Conservation (phyloP, 2,888 invertebrate species). For the Drosophila atripex region DNA sequence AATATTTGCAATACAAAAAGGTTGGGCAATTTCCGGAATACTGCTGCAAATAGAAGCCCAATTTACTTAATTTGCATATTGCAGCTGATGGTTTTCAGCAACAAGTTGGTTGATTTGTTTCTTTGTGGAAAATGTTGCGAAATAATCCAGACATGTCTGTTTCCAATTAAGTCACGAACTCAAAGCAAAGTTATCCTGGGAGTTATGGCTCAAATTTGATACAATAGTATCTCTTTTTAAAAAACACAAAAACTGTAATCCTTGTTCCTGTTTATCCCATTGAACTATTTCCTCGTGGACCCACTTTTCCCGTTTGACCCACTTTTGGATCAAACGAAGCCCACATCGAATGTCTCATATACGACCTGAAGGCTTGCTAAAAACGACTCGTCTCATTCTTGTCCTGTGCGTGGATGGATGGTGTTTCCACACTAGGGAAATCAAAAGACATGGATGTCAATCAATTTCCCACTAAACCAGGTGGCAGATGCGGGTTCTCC, state of each 20-base stretch:
- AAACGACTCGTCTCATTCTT: constrained; percentile 10
- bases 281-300: constrained; percentile 7
- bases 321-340: constrained; percentile 29
- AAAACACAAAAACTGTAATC: not conserved
- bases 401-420: constrained; percentile 25
- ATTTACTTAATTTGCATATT: constrained; percentile 68
- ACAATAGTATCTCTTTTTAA: not conserved
- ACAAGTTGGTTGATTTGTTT: constrained; percentile 58
- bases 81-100: constrained; percentile 18
- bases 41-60: constrained; percentile 53
- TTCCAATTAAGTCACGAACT: not conserved
- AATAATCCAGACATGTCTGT: constrained; percentile 25
- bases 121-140: constrained; percentile 36
- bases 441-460: constrained; percentile 67
- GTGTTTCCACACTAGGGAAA: constrained; percentile 63
- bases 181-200: not conserved
- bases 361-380: constrained; percentile 8
- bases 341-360: constrained; percentile 33
- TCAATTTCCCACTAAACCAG: constrained; percentile 45
- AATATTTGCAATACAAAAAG: constrained; percentile 17
- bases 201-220: not conserved
- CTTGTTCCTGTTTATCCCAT: not conserved
- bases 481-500: constrained; percentile 24
- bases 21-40: not conserved
- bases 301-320: constrained; percentile 14